Evolutionary conservation across 2,888 invertebrate species (phyloP).

Genomic region (Drosophila conformis): DNA sequence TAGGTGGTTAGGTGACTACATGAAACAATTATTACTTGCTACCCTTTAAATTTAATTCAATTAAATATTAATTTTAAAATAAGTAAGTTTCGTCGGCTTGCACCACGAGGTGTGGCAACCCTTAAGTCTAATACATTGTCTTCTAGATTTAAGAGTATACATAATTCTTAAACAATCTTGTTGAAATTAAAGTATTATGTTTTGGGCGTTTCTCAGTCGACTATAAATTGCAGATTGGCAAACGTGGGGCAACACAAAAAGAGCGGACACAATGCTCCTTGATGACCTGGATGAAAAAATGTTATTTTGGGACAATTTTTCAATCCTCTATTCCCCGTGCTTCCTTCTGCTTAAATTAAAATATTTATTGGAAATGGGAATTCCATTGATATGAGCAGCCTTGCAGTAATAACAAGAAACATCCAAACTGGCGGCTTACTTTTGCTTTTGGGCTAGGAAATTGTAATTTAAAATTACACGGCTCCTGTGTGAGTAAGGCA

Average conservation of each 20-base stretch:
- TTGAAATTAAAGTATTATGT: slow-evolving; percentile 24
- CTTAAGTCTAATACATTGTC: not conserved
- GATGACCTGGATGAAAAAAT: not conserved
- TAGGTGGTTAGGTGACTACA: no score
- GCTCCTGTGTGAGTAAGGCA: slow-evolving; percentile 45
- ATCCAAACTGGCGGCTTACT: not conserved
- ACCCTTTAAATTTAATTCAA: not conserved
- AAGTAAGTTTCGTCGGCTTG: not conserved
- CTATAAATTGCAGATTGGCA: not conserved
- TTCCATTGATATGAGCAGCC: not conserved
- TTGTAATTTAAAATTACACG: slow-evolving; percentile 53
- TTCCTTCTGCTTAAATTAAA: not conserved
- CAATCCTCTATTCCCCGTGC: not conserved
- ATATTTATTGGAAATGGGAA: not conserved
- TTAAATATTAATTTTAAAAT: not conserved
- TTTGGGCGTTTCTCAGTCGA: not conserved
- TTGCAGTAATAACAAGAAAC: not conserved
- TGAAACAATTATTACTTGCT: no score
- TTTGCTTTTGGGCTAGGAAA: slow-evolving; percentile 14
- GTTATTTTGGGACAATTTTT: not conserved
- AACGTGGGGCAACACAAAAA: not conserved
- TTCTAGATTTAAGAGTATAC: not conserved
- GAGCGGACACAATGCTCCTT: not conserved
- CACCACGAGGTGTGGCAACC: not conserved
- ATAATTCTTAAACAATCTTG: slow-evolving; percentile 36